Percentiles rank a stretch among this genome's conserved stretches.
Conservation (phyloP, 2,113 vertebrate genomes). For the Ia io region DNA sequence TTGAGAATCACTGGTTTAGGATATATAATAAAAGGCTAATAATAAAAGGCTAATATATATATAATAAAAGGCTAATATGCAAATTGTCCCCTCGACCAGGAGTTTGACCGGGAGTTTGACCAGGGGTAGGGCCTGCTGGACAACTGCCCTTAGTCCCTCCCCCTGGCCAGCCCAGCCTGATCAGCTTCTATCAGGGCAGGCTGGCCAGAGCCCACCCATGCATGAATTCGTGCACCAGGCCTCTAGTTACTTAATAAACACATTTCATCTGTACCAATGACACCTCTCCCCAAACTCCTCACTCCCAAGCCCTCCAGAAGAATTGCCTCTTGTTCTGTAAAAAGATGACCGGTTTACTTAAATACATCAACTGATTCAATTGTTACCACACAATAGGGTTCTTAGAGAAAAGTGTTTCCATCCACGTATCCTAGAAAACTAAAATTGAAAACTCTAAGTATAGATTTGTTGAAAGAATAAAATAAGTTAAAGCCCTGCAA, state of each 20-base stretch:
- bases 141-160: too few species aligned
- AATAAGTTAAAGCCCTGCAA: neutral
- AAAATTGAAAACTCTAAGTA: neutral
- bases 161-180: too few species aligned
- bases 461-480: neutral
- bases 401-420: neutral
- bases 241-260: slow-evolving; percentile 6
- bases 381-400: neutral
- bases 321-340: neutral
- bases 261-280: neutral
- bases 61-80: too few species aligned
- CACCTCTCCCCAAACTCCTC: neutral
- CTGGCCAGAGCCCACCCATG: too few species aligned
- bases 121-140: too few species aligned
- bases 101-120: too few species aligned
- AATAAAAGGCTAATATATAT: neutral
- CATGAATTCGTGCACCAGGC: too few species aligned
- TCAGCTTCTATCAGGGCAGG: too few species aligned
- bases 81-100: too few species aligned
- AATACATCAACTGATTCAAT: neutral
- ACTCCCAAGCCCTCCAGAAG: neutral
- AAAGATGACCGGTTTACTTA: neutral
- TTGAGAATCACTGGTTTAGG: neutral
- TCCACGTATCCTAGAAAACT: neutral
- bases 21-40: neutral